Evolutionary conservation across 2,113 vertebrate species (phyloP).

Genomic region (Mormyrus lacerda): DNA sequence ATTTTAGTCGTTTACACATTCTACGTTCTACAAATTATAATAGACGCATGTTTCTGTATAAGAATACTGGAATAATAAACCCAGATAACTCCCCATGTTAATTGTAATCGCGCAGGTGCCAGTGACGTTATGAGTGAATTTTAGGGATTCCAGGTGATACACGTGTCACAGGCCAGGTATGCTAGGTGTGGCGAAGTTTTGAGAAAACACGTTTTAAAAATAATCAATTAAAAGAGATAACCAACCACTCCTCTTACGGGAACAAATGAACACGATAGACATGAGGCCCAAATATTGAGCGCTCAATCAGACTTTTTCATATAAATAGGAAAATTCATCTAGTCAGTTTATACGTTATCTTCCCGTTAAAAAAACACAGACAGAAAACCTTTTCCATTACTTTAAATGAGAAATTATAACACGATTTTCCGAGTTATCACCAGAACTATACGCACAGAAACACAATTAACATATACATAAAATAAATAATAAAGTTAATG

Average conservation of each 20-base stretch:
- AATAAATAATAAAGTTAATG: background rate
- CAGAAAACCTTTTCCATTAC: background rate
- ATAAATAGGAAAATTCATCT: background rate
- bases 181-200: background rate
- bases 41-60: background rate
- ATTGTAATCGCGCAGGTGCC: background rate
- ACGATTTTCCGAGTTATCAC: background rate
- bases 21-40: background rate
- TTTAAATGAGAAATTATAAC: background rate
- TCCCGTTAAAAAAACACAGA: background rate
- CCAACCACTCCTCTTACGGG: background rate
- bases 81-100: background rate
- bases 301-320: background rate
- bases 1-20: background rate
- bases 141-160: background rate
- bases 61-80: background rate
- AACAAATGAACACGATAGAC: background rate
- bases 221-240: background rate
- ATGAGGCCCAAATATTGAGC: background rate
- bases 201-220: background rate
- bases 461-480: background rate
- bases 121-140: background rate
- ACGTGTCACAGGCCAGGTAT: background rate
- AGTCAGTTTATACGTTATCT: background rate
- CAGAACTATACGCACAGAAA: background rate